Evolutionary conservation across 2,888 invertebrate genomes (phyloP).

Genomic region (Brassicogethes aeneus): DNA sequence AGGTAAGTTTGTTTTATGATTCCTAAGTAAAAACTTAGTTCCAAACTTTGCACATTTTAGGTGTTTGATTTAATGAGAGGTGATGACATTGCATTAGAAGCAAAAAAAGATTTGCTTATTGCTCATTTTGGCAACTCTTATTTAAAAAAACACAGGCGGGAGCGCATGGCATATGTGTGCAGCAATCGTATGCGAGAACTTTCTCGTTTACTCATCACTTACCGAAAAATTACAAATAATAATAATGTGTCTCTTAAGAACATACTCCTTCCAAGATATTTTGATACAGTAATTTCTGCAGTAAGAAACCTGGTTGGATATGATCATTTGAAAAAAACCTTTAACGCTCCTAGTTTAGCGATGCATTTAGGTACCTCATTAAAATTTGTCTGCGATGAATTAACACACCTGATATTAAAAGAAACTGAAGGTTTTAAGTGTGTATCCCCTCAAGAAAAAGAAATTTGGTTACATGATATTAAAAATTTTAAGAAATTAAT

Average conservation of each 20-base stretch:
- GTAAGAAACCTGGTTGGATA: slow-evolving; percentile 12
- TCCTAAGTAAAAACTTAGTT: no score
- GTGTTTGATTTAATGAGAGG: slow-evolving; percentile 9
- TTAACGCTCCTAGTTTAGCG: slow-evolving; percentile 12
- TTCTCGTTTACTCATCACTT: slow-evolving; percentile 9
- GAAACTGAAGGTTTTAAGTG: neutral
- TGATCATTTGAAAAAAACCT: slow-evolving; percentile 13
- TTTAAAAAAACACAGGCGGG: slow-evolving; percentile 11
- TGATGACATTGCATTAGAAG: slow-evolving; percentile 8
- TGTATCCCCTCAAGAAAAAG: neutral
- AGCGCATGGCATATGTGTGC: slow-evolving; percentile 8
- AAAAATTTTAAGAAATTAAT: neutral
- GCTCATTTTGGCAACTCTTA: slow-evolving; percentile 11
- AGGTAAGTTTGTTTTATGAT: no score
- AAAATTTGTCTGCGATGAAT: neutral
- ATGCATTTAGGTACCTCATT: slow-evolving; percentile 12
- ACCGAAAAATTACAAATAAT: slow-evolving; percentile 5
- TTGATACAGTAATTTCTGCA: slow-evolving; percentile 9
- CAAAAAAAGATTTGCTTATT: slow-evolving; percentile 12
- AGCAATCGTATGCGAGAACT: slow-evolving; percentile 13
- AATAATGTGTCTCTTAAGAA: slow-evolving; percentile 4
- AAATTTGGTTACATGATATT: neutral
- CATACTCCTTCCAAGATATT: slow-evolving; percentile 7
- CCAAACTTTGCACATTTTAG: slow-evolving; percentile 6
- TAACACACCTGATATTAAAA: neutral